These are phyloP conservation scores for Stichopus chloronotus DNA, from an alignment of 35 echinoderm and acorn worm species.

Conservation along the genomic window DNA sequence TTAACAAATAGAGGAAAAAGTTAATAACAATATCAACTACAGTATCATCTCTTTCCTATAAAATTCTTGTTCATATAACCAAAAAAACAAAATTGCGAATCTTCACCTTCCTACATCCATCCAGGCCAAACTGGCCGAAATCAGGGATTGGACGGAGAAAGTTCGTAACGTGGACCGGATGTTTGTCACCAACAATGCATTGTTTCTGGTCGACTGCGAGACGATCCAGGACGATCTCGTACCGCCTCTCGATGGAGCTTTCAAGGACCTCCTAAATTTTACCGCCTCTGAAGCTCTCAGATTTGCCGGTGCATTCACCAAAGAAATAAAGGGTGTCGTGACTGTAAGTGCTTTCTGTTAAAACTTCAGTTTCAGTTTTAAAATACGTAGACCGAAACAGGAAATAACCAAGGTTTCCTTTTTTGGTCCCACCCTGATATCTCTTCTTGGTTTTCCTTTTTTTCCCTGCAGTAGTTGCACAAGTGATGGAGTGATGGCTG, in stretches of 20 bases:
- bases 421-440: no score
- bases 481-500: no score
- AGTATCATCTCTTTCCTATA: no score
- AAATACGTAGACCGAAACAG: no score
- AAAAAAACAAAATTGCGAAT: no score
- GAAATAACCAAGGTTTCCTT: no score
- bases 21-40: no score
- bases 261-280: constrained; percentile 90
- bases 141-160: constrained; percentile 86
- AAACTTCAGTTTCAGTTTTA: background rate
- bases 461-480: no score
- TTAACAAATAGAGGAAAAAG: no score
- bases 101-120: background rate
- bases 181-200: constrained; percentile 74
- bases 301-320: constrained; percentile 85
- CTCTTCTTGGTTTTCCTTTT: no score
- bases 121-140: constrained; percentile 90
- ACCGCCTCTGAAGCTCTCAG: constrained; percentile 80
- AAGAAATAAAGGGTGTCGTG: constrained; percentile 84
- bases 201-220: constrained; percentile 87
- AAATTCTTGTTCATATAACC: no score
- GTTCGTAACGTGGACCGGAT: constrained; percentile 79
- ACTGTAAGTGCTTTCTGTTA: constrained; percentile 60
- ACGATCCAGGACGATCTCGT: constrained; percentile 86
- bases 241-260: constrained; percentile 77